Conservation (phyloP, 2,797 vertebrate genomes). For the Crocidura indochinensis region DNA sequence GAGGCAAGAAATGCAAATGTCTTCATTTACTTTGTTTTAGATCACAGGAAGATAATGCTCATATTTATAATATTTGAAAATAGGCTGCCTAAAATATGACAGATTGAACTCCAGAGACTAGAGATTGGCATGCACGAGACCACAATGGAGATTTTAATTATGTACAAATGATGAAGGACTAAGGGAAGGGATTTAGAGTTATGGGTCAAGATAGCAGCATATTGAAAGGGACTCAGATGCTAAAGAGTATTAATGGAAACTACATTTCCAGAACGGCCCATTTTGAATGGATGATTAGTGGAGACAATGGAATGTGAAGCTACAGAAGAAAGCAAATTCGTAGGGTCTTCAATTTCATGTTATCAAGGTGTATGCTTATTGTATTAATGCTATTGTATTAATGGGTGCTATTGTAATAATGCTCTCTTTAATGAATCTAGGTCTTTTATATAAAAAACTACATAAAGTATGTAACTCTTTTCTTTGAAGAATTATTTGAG, state of each 20-base stretch:
- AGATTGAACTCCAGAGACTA: neutral
- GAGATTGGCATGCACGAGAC: neutral
- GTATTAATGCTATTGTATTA: neutral
- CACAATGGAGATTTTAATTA: slow-evolving; percentile 16
- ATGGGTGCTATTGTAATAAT: neutral
- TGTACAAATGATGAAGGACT: neutral
- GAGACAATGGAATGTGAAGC: neutral
- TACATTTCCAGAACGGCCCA: neutral
- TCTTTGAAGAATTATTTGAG: too few relatives aligned
- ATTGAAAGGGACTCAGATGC: neutral
- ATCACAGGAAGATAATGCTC: neutral
- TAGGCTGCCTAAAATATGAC: neutral
- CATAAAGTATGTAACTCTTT: neutral
- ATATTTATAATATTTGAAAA: slow-evolving; percentile 10
- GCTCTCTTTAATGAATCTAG: neutral
- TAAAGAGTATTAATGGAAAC: neutral
- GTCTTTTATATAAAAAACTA: neutral
- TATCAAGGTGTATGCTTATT: accelerated
- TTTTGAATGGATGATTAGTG: neutral
- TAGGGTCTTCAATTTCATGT: neutral
- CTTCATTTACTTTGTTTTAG: neutral
- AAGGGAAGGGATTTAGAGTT: neutral
- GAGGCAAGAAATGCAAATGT: neutral
- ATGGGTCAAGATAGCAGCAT: neutral
- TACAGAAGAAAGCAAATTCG: neutral